phyloP scores from a whole-genome alignment of 2,888 invertebrate genomes.

The Agriotes lineatus region DNA sequence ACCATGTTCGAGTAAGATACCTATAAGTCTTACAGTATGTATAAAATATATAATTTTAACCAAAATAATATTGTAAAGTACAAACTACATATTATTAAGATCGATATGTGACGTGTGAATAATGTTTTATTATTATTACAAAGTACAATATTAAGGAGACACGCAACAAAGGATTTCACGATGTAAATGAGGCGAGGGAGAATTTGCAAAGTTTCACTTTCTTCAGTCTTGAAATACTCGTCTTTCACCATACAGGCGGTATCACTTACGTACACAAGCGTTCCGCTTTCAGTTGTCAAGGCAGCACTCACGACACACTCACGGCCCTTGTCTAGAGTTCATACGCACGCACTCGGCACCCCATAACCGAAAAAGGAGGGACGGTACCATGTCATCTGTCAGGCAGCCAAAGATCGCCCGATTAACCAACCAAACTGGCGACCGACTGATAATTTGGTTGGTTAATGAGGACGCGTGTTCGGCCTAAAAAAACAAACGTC shows the following conservation, averaged over 20 bases:
- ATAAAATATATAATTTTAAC: constrained; percentile 43
- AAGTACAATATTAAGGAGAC: constrained; percentile 38
- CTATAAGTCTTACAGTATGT: constrained; percentile 41
- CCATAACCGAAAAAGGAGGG: constrained; percentile 57
- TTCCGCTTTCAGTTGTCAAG: constrained; percentile 50
- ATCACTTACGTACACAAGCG: constrained; percentile 57
- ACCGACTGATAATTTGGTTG: constrained; percentile 4
- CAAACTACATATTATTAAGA: constrained; percentile 50
- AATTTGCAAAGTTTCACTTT: constrained; percentile 52
- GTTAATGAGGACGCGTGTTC: constrained; percentile 21
- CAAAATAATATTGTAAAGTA: constrained; percentile 43
- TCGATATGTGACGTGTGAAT: constrained; percentile 54
- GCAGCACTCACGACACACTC: constrained; percentile 56
- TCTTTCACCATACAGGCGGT: constrained; percentile 48
- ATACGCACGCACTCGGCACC: constrained; percentile 61
- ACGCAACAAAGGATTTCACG: constrained; percentile 49
- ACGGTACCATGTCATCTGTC: constrained; percentile 58
- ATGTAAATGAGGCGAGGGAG: constrained; percentile 49
- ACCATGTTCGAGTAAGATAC: constrained; percentile 35
- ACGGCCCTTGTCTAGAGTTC: constrained; percentile 51
- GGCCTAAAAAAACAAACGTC: constrained; percentile 26
- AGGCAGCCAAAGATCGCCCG: constrained; percentile 23
- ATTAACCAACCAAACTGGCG: constrained; percentile 19
- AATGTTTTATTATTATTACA: constrained; percentile 48
- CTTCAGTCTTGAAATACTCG: constrained; percentile 61